A percentile compares a stretch with the other conserved stretches of the same genome.
These are phyloP conservation scores for Myopa tessellatipennis DNA, from an alignment of 2,888 invertebrate species.

Conservation along the genomic window DNA sequence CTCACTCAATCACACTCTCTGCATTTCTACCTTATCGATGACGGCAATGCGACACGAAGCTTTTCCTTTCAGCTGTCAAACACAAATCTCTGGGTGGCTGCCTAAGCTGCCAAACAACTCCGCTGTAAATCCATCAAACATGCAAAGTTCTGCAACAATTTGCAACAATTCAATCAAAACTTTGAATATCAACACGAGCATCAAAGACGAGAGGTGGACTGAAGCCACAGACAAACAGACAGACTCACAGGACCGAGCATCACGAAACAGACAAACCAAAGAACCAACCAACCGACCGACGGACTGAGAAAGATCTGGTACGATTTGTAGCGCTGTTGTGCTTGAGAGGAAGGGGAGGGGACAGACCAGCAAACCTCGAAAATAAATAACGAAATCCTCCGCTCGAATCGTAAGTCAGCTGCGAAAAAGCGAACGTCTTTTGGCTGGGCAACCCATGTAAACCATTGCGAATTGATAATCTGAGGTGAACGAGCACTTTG, in stretches of 20 bases:
- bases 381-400: slow-evolving; percentile 27
- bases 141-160: slow-evolving; percentile 57
- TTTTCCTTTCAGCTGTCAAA: slow-evolving; percentile 21
- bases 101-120: slow-evolving; percentile 40
- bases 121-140: slow-evolving; percentile 37
- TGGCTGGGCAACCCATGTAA: neutral
- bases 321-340: neutral
- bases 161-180: slow-evolving; percentile 66
- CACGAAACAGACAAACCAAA: neutral
- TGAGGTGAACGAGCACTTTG: slow-evolving; percentile 7
- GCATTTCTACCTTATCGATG: no score
- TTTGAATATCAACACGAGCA: slow-evolving; percentile 45
- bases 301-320: slow-evolving; percentile 9
- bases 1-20: neutral
- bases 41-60: neutral
- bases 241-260: neutral
- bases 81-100: slow-evolving; percentile 10
- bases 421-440: slow-evolving; percentile 10
- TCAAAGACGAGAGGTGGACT: slow-evolving; percentile 5
- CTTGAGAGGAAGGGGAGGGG: neutral
- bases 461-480: neutral
- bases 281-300: neutral
- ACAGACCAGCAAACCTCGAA: slow-evolving; percentile 4
- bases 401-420: neutral
- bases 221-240: slow-evolving; percentile 21